Evolutionary conservation across 2,797 vertebrate genomes (phyloP).

Genomic region (Sternarchorhynchus goeldii): DNA sequence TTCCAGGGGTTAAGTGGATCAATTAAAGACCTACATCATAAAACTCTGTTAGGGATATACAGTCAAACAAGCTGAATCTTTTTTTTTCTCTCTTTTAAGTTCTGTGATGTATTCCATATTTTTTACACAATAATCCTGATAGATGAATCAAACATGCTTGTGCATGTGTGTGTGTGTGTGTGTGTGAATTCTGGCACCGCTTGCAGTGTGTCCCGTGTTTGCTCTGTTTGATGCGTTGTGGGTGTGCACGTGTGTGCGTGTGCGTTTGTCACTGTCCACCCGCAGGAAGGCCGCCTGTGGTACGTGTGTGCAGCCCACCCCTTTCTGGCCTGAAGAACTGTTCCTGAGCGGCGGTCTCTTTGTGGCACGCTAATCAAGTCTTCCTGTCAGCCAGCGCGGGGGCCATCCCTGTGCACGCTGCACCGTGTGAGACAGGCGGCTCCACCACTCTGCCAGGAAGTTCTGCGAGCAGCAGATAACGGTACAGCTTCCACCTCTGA

Average conservation of each 20-base stretch:
- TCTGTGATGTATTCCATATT: constrained; percentile 3
- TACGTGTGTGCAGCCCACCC: constrained; percentile 72
- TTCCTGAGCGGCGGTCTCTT: constrained; percentile 80
- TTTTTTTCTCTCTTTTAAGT: neutral
- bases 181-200: constrained; percentile 42
- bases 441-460: constrained; percentile 86
- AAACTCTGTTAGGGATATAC: neutral
- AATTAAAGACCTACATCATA: constrained; percentile 65
- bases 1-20: constrained; percentile 69
- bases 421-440: constrained; percentile 77
- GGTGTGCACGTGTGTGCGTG: constrained; percentile 53
- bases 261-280: constrained; percentile 71
- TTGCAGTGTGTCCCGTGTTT: constrained; percentile 12
- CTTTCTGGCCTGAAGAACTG: constrained; percentile 76
- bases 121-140: neutral
- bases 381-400: constrained; percentile 84
- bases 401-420: constrained; percentile 63
- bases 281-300: constrained; percentile 76
- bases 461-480: constrained; percentile 93
- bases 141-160: neutral
- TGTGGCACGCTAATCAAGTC: constrained; percentile 81
- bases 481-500: constrained; percentile 72
- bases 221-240: constrained; percentile 38
- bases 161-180: constrained; percentile 14
- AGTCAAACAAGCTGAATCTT: constrained; percentile 10